Conservation (phyloP, 1,140 invertebrate genomes). For the Camponotus floridanus region DNA sequence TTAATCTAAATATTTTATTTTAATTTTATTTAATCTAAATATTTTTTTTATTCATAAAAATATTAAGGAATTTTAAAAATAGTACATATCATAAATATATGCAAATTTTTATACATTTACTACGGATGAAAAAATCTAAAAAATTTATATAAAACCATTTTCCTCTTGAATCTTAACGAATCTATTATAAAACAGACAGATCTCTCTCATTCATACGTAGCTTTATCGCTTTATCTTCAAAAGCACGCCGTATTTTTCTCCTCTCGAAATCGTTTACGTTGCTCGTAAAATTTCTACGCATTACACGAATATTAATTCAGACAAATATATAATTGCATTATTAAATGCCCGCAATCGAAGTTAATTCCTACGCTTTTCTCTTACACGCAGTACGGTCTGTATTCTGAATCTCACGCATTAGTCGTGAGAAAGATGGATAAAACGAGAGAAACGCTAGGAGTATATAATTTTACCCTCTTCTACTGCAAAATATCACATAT, state of each 20-base stretch:
- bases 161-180: background rate
- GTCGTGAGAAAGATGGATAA: background rate
- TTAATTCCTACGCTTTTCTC: constrained; percentile 31
- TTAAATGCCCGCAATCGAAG: constrained; percentile 47
- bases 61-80: background rate
- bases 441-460: background rate
- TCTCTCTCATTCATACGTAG: background rate
- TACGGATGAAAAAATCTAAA: background rate
- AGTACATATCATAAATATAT: background rate
- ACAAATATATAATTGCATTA: constrained; percentile 16
- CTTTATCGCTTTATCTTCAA: background rate
- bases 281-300: constrained; percentile 22
- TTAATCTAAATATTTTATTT: background rate
- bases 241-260: background rate
- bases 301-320: constrained; percentile 53
- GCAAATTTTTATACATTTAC: background rate
- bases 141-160: background rate
- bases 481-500: constrained; percentile 32
- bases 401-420: background rate
- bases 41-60: constrained; percentile 13
- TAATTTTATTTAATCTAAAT: background rate
- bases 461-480: constrained; percentile 35
- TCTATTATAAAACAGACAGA: background rate
- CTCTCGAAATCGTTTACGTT: background rate
- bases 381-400: background rate